Evolutionary conservation across 2,888 invertebrate genomes (phyloP).

Genomic region (Polyommatus icarus): DNA sequence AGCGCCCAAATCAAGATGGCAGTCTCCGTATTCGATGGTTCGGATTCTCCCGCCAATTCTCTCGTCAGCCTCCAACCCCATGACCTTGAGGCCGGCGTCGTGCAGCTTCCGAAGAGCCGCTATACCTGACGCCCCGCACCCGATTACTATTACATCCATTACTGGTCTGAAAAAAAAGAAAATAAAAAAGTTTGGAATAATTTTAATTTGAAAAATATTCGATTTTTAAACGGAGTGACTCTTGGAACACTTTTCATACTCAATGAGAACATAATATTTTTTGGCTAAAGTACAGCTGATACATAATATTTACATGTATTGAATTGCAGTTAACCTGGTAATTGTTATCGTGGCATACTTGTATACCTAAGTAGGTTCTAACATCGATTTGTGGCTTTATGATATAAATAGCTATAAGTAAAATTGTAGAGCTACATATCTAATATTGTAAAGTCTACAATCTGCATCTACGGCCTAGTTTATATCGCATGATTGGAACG

Average conservation of each 20-base stretch:
- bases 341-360: no score
- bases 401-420: background rate
- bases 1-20: constrained; percentile 86
- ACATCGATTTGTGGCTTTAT: background rate
- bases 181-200: background rate
- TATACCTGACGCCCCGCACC: constrained; percentile 80
- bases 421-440: background rate
- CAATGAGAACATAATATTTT: no score
- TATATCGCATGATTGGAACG: background rate
- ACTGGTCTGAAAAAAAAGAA: constrained; percentile 53
- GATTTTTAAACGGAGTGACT: background rate
- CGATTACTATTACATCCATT: constrained; percentile 79
- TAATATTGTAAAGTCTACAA: background rate
- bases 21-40: constrained; percentile 76
- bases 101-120: constrained; percentile 72
- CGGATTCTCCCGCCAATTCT: constrained; percentile 83
- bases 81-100: constrained; percentile 68
- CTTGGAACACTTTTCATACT: no score
- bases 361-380: background rate
- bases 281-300: no score
- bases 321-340: no score
- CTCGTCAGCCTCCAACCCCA: constrained; percentile 82
- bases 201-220: background rate
- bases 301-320: no score
- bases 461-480: background rate